These are phyloP conservation scores for Aphidius gifuensis DNA, from an alignment of 1,140 invertebrate species.

Conservation along the genomic window DNA sequence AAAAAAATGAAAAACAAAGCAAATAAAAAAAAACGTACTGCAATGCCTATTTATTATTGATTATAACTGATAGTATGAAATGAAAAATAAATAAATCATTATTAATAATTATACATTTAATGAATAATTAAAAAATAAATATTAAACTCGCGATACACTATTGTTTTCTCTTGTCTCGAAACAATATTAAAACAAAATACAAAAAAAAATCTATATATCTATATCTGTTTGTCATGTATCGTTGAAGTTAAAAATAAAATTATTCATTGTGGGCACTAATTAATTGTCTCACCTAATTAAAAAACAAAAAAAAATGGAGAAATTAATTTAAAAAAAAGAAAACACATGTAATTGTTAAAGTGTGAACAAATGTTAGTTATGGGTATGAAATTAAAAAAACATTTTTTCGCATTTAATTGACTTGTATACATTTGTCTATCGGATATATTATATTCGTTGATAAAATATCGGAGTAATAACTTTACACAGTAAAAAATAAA, in stretches of 20 bases:
- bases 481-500: slow-evolving; percentile 39
- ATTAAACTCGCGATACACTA: slow-evolving; percentile 9
- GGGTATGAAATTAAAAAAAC: background rate
- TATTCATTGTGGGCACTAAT: slow-evolving; percentile 26
- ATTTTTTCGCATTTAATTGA: slow-evolving; percentile 1
- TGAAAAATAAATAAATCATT: too few relatives aligned
- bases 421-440: background rate
- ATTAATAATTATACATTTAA: background rate
- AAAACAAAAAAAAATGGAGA: slow-evolving; percentile 17
- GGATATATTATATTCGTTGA: slow-evolving; percentile 6
- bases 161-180: too few relatives aligned
- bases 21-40: background rate
- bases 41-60: too few relatives aligned
- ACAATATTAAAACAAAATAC: background rate
- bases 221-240: slow-evolving; percentile 40
- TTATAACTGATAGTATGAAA: too few relatives aligned
- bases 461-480: slow-evolving; percentile 28
- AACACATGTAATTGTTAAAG: slow-evolving; percentile 30
- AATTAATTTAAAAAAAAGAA: slow-evolving; percentile 20
- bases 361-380: slow-evolving; percentile 30
- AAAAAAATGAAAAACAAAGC: slow-evolving; percentile 1
- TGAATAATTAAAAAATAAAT: slow-evolving; percentile 13
- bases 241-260: slow-evolving; percentile 36
- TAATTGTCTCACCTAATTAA: slow-evolving; percentile 18
- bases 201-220: slow-evolving; percentile 38